phyloP scores from a whole-genome alignment of 2,113 vertebrate species.

The Lepisosteus osseus region DNA sequence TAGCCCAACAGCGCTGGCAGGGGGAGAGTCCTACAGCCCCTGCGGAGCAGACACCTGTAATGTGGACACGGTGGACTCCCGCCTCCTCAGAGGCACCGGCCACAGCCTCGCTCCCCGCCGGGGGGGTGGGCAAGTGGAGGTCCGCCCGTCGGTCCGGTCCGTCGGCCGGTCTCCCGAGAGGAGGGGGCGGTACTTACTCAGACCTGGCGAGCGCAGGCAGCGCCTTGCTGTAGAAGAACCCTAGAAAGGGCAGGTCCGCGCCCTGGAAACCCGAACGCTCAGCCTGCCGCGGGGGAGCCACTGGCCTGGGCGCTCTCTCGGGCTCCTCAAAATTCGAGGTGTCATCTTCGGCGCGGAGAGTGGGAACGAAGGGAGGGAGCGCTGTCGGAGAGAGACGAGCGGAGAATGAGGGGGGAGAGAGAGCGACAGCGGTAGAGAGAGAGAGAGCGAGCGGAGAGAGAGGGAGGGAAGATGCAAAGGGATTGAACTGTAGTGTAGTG shows the following conservation, averaged over 20 bases:
- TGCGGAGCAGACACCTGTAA: no score
- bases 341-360: conserved; percentile 88
- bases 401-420: conserved; percentile 31
- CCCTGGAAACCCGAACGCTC: conserved; percentile 74
- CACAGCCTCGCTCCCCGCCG: no score
- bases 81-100: no score
- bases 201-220: conserved; percentile 68
- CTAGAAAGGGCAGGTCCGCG: conserved; percentile 81
- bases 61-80: no score
- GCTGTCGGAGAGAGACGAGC: conserved; percentile 67
- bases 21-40: no score
- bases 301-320: conserved; percentile 79
- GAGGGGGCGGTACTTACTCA: conserved; percentile 74
- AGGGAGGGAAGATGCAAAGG: conserved; percentile 27
- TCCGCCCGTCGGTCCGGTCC: no score
- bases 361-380: conserved; percentile 89
- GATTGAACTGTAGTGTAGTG: conserved; percentile 55
- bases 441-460: conserved; percentile 27
- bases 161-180: no score
- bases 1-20: no score
- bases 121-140: no score
- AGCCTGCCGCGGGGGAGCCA: conserved; percentile 82
- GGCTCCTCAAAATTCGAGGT: conserved; percentile 88
- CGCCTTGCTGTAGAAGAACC: conserved; percentile 78
- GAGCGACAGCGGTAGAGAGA: conserved; percentile 18